Evolutionary conservation across 2,797 vertebrate species (phyloP).

Genomic region (Lagocephalus sceleratus): DNA sequence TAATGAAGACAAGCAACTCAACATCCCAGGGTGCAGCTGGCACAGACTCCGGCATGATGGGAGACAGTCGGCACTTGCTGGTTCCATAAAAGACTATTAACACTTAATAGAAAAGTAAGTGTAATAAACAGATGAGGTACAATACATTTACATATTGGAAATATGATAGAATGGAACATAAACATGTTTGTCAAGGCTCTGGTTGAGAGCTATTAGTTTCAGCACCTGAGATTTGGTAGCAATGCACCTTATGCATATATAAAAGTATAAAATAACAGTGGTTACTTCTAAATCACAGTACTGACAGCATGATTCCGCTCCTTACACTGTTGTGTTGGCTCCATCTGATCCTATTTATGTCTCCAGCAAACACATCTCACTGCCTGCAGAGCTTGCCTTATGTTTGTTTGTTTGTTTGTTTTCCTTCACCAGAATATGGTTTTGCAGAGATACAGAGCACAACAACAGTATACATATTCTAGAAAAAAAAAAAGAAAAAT

Average conservation of each 20-base stretch:
- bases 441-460: constrained; percentile 31
- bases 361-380: constrained; percentile 32
- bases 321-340: constrained; percentile 14
- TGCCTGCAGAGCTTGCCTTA: constrained; percentile 23
- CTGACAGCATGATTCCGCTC: constrained; percentile 10
- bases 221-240: too few species aligned
- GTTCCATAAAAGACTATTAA: background rate
- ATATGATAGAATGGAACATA: too few species aligned
- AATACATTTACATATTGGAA: too few species aligned
- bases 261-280: constrained; percentile 7
- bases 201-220: too few species aligned
- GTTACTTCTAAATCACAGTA: constrained; percentile 6
- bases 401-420: constrained; percentile 31
- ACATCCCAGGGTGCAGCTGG: constrained; percentile 60
- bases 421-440: constrained; percentile 31
- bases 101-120: too few species aligned
- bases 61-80: constrained; percentile 26
- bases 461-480: constrained; percentile 15
- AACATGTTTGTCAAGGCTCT: too few species aligned
- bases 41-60: constrained; percentile 39
- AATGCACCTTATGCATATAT: too few species aligned
- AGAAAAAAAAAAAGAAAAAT: too few species aligned
- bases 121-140: too few species aligned
- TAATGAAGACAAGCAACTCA: constrained; percentile 72
- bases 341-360: constrained; percentile 45